phyloP scores from a whole-genome alignment of 2,797 vertebrate species.

The Lateolabrax maculatus region DNA sequence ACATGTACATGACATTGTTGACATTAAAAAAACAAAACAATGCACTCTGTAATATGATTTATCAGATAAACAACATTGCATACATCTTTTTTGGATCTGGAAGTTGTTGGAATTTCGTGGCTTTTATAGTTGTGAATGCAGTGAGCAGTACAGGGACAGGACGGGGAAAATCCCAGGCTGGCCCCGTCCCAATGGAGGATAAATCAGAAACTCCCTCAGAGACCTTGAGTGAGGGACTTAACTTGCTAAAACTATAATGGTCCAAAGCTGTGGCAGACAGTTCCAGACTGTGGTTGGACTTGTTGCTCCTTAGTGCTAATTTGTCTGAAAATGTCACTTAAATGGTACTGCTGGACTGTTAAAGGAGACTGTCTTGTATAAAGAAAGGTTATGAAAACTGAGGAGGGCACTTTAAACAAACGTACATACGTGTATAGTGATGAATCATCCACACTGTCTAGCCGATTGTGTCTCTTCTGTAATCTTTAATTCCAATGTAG shows the following conservation, averaged over 20 bases:
- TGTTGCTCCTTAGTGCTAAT: not conserved
- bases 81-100: not conserved
- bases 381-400: not conserved
- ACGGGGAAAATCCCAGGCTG: constrained; percentile 21
- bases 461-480: not conserved
- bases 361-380: not conserved
- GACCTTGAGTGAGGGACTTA: not conserved
- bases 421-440: not conserved
- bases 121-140: not conserved
- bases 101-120: not conserved
- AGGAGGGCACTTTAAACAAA: not conserved
- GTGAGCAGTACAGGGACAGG: not conserved
- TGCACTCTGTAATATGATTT: not conserved
- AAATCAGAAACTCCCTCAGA: constrained; percentile 2
- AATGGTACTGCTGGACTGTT: not conserved
- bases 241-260: not conserved
- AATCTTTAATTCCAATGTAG: not conserved
- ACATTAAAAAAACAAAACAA: not conserved
- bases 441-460: not conserved
- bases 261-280: not conserved
- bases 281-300: not conserved
- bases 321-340: not conserved
- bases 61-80: not conserved
- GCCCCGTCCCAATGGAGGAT: not conserved
- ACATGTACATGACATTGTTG: no score